Percentiles rank a stretch among this genome's conserved stretches.
Conservation (phyloP, 2,113 vertebrate species). For the Amphiprion ocellaris region DNA sequence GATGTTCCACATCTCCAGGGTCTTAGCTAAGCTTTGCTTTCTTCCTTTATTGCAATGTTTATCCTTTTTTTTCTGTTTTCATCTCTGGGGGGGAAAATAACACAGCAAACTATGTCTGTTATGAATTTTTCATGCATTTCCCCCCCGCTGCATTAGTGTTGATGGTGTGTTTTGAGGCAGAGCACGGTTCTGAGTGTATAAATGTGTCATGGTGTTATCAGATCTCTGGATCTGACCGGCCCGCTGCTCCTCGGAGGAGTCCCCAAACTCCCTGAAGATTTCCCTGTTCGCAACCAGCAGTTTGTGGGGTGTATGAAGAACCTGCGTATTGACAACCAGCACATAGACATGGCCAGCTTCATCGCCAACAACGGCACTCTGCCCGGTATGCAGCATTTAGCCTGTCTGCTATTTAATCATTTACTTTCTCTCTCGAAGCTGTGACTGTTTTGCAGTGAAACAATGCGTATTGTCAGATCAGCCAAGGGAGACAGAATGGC, state of each 20-base stretch:
- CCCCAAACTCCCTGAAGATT: conserved; percentile 92
- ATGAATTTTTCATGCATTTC: conserved; percentile 67
- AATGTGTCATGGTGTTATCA: conserved; percentile 63
- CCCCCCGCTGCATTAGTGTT: neutral
- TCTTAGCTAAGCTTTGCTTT: conserved; percentile 42
- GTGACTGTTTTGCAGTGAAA: conserved; percentile 13
- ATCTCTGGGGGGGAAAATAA: conserved; percentile 40
- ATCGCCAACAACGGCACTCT: conserved; percentile 95
- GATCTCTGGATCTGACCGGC: conserved; percentile 94
- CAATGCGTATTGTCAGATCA: conserved; percentile 16
- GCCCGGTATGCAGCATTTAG: conserved; percentile 83
- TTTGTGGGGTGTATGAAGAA: conserved; percentile 95
- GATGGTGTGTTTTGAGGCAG: conserved; percentile 28
- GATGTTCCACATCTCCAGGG: conserved; percentile 50
- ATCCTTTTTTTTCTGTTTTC: conserved; percentile 36
- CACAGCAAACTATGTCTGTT: conserved; percentile 34
- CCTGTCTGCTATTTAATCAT: neutral
- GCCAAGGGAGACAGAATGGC: conserved; percentile 24
- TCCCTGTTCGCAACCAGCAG: conserved; percentile 90
- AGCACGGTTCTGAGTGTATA: neutral
- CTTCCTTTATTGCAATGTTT: conserved; percentile 41
- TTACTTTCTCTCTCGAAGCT: neutral
- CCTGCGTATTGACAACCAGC: conserved; percentile 90
- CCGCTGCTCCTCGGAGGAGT: conserved; percentile 93
- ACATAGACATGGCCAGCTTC: conserved; percentile 92